Evolutionary conservation across 2,888 invertebrate genomes (phyloP).

Genomic region (Papilio gigon): DNA sequence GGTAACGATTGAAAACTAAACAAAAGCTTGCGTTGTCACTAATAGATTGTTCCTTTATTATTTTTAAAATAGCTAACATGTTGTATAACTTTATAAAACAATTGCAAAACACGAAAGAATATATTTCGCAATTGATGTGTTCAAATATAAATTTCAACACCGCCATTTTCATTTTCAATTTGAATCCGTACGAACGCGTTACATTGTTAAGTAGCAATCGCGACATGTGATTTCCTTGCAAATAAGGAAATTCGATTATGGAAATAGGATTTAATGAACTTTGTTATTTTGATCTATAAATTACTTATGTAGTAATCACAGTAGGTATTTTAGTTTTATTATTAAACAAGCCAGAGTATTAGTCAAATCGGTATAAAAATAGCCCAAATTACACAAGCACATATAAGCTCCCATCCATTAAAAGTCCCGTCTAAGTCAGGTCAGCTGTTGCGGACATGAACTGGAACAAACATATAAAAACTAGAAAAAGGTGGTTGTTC

Average conservation of each 20-base stretch:
- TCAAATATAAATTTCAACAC: slow-evolving; percentile 61
- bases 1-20: too few species aligned
- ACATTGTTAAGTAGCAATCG: slow-evolving; percentile 77
- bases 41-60: too few species aligned
- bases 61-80: too few species aligned
- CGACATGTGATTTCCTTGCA: slow-evolving; percentile 59
- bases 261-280: slow-evolving; percentile 11
- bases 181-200: slow-evolving; percentile 67
- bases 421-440: too few species aligned
- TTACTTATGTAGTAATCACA: neutral
- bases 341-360: too few species aligned
- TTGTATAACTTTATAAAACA: neutral
- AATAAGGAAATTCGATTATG: slow-evolving; percentile 33
- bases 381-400: too few species aligned
- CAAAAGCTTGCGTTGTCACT: too few species aligned
- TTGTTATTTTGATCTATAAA: neutral
- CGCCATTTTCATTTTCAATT: slow-evolving; percentile 68
- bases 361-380: too few species aligned
- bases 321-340: neutral
- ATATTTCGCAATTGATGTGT: slow-evolving; percentile 46
- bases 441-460: too few species aligned
- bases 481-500: too few species aligned
- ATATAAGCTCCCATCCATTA: too few species aligned
- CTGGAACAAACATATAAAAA: too few species aligned
- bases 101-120: neutral